These are phyloP conservation scores for Epinotia nisella DNA, from an alignment of 2,888 invertebrate genomes.

Conservation along the genomic window DNA sequence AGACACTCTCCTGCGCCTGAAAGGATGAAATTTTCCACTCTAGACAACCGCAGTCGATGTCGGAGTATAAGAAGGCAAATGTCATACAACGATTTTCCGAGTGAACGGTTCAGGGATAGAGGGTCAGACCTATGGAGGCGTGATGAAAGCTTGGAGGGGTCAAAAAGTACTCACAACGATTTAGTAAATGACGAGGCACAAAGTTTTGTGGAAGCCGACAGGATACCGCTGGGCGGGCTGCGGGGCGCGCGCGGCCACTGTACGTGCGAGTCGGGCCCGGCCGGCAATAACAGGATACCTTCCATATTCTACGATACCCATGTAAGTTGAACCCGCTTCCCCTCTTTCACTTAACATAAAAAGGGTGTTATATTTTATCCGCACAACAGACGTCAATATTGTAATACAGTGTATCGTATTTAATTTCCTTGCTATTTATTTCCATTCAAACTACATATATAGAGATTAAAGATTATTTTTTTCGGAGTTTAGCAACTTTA, in stretches of 20 bases:
- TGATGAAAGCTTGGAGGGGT: slow-evolving; percentile 67
- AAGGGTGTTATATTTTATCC: slow-evolving; percentile 18
- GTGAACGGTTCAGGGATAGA: slow-evolving; percentile 74
- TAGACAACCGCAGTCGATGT: slow-evolving; percentile 79
- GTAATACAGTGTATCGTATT: neutral
- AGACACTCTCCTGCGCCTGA: slow-evolving; percentile 68
- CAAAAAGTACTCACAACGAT: slow-evolving; percentile 69
- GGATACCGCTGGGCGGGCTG: slow-evolving; percentile 63
- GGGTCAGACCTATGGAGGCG: slow-evolving; percentile 69
- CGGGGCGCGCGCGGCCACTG: slow-evolving; percentile 69
- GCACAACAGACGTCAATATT: slow-evolving; percentile 16
- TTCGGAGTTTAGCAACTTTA: neutral
- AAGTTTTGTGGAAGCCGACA: slow-evolving; percentile 72
- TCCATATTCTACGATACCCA: slow-evolving; percentile 78
- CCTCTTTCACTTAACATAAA: slow-evolving; percentile 29
- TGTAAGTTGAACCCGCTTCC: slow-evolving; percentile 59
- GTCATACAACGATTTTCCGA: slow-evolving; percentile 82
- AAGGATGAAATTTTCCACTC: slow-evolving; percentile 76
- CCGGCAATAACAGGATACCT: slow-evolving; percentile 68
- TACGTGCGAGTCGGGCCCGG: slow-evolving; percentile 65
- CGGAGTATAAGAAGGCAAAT: slow-evolving; percentile 78
- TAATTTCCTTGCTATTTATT: neutral
- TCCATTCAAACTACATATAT: neutral
- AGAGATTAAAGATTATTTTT: neutral
- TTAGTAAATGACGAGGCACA: slow-evolving; percentile 71